Base-by-base conservation (phyloP, 2,113 vertebrate genomes). In the Pristiophorus japonicus region DNA sequence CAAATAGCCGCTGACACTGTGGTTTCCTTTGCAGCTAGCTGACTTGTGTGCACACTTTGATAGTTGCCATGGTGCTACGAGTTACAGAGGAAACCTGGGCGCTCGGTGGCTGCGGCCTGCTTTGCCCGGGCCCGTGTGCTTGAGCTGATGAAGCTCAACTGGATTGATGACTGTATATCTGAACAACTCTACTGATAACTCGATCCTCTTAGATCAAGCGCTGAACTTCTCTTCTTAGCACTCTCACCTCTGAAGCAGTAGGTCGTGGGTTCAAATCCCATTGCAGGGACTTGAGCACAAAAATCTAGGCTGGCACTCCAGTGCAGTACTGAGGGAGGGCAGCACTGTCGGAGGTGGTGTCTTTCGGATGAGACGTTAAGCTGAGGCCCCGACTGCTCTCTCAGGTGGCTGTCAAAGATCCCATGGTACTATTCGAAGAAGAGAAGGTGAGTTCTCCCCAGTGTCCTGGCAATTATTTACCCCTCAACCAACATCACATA, bases 1-100 rank as follows among this genome's bases (percentile, higher is more conserved):
- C 59, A 38, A 92, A n/a, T 92, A 92, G 59, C 59, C 34, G n/a
- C 34, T 62, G 62, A 92, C n/a, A 65, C 59, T 63, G n/a, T 92
- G 34, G 88, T 92, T 65, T 92, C 55, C 88, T 92, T 45, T 92
- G 88, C 59, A 92, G 34, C 88, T 63, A 63, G n/a, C 16, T 92
- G 88, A 24, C 22, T 87, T 8, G 47, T 55, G 18, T 92, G 59
- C 59, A 63, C 20, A n/a, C 34, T 65, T 22, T 0, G 59, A 92
- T 63, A 92, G 59, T 14, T 63, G 34, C n/a, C 38, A 59, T 38
- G 14, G 1, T 22, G 59, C 88, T 92, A 62, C 7, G n/a, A 62
- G 88, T 38, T 92, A 63, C 88, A 63, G 88, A n/a, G 59, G 88
- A 63, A 91, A 92, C 88, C 30, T 22, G 16, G 34, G 1, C 38